Base-by-base conservation (phyloP, 2,888 invertebrate genomes). In the Tetragnatha montana region DNA sequence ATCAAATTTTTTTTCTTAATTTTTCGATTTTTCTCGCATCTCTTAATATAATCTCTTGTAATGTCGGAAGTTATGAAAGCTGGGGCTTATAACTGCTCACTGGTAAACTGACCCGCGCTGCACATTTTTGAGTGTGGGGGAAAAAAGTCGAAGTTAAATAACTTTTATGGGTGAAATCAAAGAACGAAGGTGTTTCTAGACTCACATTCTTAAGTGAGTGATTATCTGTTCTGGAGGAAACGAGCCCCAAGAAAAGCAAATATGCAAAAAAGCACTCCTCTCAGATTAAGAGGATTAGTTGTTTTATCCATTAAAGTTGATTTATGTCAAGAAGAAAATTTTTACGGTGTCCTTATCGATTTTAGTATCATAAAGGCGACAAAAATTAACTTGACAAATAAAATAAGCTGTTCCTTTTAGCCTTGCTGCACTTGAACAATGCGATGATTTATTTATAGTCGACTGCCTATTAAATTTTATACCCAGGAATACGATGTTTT, bases 311-410 rank as follows among this genome's bases (percentile, higher is more conserved):
- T 85, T 85, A 85, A 85, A 78, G 22, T 68, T 85, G 85, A 85
- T 85, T 85, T 85, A 85, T 85, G 76, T 85, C 70, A 71, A 85
- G 79, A 85, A 78, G 19, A 69, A 85, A 78, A 85, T 85, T 85
- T 85, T 85, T 85, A 85, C 78, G 85, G 50, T 78, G 85, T 85
- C 85, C 19, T 85, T 85, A 85, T 70, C 71, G 85, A 85, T 85
- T 85, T 85, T 79, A 82, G 50, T 74, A 82, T 82, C 82, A 82
- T 82, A 82, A 82, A 82, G 73, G 82, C 82, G 82, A 82, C 82
- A 82, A 82, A 82, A 82, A 82, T 82, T 74, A 82, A 60, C 82
- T 82, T 74, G 74, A 22, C 74, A 82, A 82, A 82, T 82, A 82
- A 82, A 80, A 68, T 82, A 82, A 82, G 78, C 51, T 47, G 49